Evolutionary conservation across 2,113 vertebrate genomes (phyloP), one percentile per base, ranked within the genome.

Genomic region (Brienomyrus longianalis): DNA sequence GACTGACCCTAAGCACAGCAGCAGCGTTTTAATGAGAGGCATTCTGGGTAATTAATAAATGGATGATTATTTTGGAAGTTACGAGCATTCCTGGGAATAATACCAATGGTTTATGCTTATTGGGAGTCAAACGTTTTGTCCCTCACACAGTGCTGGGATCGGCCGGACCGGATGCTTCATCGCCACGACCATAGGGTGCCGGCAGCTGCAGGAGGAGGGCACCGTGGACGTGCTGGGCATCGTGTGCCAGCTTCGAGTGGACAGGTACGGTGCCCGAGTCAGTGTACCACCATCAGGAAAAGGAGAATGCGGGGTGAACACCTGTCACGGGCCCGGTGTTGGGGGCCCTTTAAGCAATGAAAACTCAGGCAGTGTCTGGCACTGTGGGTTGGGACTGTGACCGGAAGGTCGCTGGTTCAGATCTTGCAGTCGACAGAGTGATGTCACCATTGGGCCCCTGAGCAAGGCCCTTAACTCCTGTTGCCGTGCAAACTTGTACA

Each of bases 121-220:
- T 35, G 31, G 74, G 13, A 4, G 31, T 9, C 90, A n/a, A n/a
- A 11, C 88, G 91, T 83, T 87, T 88, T 91, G 6, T 92, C 92
- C 92, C 77, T 89, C 94, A 94, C 62, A 19, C 93, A 99, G 98
- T 88, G 98, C 98, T 74, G 98, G 98, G 90, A 99, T 99, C 90
- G 98, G 98, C 74, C 97, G 98, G 90, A 99, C 98, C 0, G 98
- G 98, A 15, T 99, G 98, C 92, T 99, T 99, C 93, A 99, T 99
- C 85, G 98, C 98, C 87, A 98, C 97, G 0, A 95, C 97, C 50
- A 98, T 98, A 88, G 98, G 98, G 89, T 99, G 98, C 90, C 96
- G 92, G 85, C 98, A 99, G 94, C 86, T 99, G 93, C 97, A 96
- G 94, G 92, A 96, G 92, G 97, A 98, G 90, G 97, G 96, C 51